Conservation (phyloP, 2,797 vertebrate genomes). For the Notolabrus celidotus region DNA sequence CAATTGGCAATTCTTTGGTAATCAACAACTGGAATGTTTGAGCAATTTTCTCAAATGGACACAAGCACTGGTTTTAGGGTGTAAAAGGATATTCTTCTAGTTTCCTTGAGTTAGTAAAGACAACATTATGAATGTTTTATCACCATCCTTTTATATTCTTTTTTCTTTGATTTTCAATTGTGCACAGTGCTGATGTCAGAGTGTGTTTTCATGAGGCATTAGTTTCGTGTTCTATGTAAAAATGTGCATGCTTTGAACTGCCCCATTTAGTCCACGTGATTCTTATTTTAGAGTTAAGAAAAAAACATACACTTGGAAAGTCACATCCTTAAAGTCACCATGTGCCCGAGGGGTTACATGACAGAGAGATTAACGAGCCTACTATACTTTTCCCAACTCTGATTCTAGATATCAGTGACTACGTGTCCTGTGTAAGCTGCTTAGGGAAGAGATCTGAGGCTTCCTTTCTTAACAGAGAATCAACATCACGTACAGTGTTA, state of each 20-base stretch:
- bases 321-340: constrained; percentile 28
- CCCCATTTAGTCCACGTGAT: background rate
- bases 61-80: too few relatives aligned
- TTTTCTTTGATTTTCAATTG: background rate
- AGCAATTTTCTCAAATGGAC: too few relatives aligned
- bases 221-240: background rate
- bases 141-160: too few relatives aligned
- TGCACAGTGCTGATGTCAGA: background rate
- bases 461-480: constrained; percentile 57
- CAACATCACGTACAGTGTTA: constrained; percentile 13
- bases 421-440: constrained; percentile 73
- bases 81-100: too few relatives aligned
- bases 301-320: constrained; percentile 5
- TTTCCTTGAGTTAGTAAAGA: too few relatives aligned
- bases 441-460: constrained; percentile 66
- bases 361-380: constrained; percentile 44
- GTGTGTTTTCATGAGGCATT: background rate
- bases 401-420: constrained; percentile 52
- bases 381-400: constrained; percentile 47
- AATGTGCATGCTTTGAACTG: background rate
- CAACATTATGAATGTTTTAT: too few relatives aligned
- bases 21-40: too few relatives aligned
- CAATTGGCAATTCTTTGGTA: too few relatives aligned
- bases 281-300: constrained; percentile 1
- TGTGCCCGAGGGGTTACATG: constrained; percentile 18